These are phyloP conservation scores for Amazonetta brasiliensis DNA, from an alignment of 2,797 vertebrate species.

Conservation along the genomic window DNA sequence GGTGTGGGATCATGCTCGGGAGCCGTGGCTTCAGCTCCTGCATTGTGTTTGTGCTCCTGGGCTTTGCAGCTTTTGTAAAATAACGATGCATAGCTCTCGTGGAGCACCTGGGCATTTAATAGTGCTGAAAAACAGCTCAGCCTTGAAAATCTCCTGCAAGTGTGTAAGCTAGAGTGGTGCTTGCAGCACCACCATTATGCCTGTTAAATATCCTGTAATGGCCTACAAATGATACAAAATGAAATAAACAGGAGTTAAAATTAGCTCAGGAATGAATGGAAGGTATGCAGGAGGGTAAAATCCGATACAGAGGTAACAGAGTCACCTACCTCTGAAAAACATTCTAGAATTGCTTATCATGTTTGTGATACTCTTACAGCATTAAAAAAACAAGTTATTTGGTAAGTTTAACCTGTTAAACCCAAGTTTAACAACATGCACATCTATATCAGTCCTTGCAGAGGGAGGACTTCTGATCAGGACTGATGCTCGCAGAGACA, in stretches of 20 bases:
- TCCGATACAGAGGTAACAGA: background rate
- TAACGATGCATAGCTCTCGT: accelerated
- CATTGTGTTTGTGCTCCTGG: accelerated
- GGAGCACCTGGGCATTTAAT: too few relatives aligned
- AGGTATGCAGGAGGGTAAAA: background rate
- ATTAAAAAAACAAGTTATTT: background rate
- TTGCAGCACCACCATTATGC: accelerated
- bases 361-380: background rate
- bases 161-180: background rate
- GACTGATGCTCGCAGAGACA: background rate
- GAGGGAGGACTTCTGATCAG: background rate
- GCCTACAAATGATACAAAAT: background rate
- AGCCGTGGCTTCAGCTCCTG: accelerated
- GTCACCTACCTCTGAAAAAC: background rate
- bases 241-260: background rate
- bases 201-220: background rate
- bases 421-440: background rate
- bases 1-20: accelerated
- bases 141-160: background rate
- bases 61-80: background rate
- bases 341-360: background rate
- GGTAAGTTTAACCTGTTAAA: background rate
- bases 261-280: background rate
- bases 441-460: background rate
- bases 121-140: background rate